phyloP scores from a whole-genome alignment of 2,888 invertebrate genomes.

The Psococerastis gibbosa region DNA sequence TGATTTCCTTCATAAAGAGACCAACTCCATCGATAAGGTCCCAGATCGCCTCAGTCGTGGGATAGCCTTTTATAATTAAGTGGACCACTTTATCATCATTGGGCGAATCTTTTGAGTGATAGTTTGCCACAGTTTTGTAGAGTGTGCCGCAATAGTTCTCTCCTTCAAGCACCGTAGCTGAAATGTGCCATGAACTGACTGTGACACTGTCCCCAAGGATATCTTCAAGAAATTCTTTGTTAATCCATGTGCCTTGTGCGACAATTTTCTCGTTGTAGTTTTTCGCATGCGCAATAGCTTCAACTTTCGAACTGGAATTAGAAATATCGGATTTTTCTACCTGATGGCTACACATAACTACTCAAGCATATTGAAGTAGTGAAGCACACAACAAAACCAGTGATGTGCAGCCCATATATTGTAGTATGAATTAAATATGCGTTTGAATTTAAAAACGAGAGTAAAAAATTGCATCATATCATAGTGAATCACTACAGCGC shows the following conservation, averaged over 20 bases:
- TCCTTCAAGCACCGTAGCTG: background rate
- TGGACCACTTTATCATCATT: background rate
- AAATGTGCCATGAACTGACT: background rate
- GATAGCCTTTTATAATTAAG: background rate
- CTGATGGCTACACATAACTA: too few relatives aligned
- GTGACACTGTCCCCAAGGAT: background rate
- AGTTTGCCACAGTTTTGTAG: background rate
- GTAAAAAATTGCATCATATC: too few relatives aligned
- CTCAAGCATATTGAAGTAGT: too few relatives aligned
- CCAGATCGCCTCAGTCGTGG: background rate
- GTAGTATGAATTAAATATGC: too few relatives aligned
- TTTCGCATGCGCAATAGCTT: too few relatives aligned
- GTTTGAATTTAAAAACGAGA: too few relatives aligned
- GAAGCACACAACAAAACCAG: too few relatives aligned
- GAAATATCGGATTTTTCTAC: too few relatives aligned
- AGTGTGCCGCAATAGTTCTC: background rate
- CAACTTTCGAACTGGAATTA: too few relatives aligned
- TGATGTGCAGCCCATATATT: too few relatives aligned
- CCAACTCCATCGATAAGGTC: background rate
- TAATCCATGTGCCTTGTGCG: background rate
- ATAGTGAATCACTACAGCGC: too few relatives aligned
- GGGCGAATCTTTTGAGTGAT: background rate
- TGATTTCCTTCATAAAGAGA: background rate
- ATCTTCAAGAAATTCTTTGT: background rate
- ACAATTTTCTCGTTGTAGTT: background rate